Base-by-base conservation (phyloP, 2,797 vertebrate genomes). In the Pyrocephalus nanus region DNA sequence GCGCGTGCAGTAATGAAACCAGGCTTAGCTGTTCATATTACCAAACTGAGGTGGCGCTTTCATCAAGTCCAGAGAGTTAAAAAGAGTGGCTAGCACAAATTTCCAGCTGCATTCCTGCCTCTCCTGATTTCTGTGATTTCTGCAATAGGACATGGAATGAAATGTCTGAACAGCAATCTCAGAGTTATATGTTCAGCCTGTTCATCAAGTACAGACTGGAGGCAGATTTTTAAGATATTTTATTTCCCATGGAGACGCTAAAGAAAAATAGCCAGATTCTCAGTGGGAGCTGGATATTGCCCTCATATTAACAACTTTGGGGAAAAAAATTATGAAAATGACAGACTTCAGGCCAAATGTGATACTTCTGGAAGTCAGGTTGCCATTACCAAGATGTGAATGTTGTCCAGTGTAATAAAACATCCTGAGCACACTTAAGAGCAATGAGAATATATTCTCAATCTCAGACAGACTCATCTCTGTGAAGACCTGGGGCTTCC, bases 1-100 rank as follows among this genome's bases (percentile, higher is more conserved):
- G 80, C 54, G 82, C 40, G 92, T 92, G 87, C 82, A 90, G 64
- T 90, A 96, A 92, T 90, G 85, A 94, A 86, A 92, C 42, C 79
- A 79, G 51, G 80, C 90, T 94, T 92, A 81, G 94, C 74, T 94
- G 90, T 84, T 92, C 94, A 60, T 36, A 62, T 79, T 67, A 88
- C 70, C 85, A 90, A 96, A 95, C 19, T 73, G 87, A 93, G 89
- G 90, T 48, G 67, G 58, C 25, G 58, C 76, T 93, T 95, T 93
- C 79, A 90, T 94, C 78, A 82, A 78, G 86, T 57, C 83, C 82
- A 78, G 73, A 0, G 5, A 88, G 66, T 70, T 88, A 88, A 94
- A 91, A 93, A 92, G 88, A 88, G 62, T 45, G 43, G 82, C 85
- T 69, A 88, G 54, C 70, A 72, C 66, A 93, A 79, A 95, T 75